phyloP scores from a whole-genome alignment of 2,113 vertebrate genomes.

The Anarhynchus alexandrinus region DNA sequence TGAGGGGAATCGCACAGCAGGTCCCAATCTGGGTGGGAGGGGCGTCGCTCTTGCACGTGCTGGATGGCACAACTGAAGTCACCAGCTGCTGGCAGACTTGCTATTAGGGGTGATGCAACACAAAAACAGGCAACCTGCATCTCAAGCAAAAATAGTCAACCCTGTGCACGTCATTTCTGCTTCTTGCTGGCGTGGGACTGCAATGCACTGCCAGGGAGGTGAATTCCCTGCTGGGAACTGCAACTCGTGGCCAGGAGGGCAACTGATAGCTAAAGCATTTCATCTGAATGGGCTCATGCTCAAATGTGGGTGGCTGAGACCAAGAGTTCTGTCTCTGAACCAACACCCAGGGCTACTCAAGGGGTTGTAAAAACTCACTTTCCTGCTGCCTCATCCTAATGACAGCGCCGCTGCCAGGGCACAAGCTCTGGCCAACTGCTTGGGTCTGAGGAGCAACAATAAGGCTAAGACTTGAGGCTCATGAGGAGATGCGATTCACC shows the following conservation, averaged over 20 bases:
- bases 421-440: background rate
- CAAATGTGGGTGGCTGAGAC: background rate
- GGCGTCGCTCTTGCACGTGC: fast-evolving
- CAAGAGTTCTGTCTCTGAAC: background rate
- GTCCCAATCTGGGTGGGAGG: background rate
- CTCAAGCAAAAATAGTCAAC: background rate
- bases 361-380: background rate
- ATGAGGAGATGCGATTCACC: background rate
- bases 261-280: background rate
- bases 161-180: background rate
- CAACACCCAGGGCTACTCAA: background rate
- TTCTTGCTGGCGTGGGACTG: fast-evolving
- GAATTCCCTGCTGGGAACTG: background rate
- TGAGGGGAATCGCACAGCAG: background rate
- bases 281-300: background rate
- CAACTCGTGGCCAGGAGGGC: background rate
- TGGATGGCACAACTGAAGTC: background rate
- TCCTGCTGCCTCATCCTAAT: background rate
- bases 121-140: background rate
- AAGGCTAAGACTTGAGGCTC: background rate
- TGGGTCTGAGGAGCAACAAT: background rate
- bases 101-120: background rate
- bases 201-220: background rate
- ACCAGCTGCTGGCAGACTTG: background rate
- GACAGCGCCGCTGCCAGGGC: background rate